A percentile compares a stretch with the other conserved stretches of the same genome.
Conservation (phyloP, 2,797 vertebrate genomes). For the Schizopygopsis pylzovi region DNA sequence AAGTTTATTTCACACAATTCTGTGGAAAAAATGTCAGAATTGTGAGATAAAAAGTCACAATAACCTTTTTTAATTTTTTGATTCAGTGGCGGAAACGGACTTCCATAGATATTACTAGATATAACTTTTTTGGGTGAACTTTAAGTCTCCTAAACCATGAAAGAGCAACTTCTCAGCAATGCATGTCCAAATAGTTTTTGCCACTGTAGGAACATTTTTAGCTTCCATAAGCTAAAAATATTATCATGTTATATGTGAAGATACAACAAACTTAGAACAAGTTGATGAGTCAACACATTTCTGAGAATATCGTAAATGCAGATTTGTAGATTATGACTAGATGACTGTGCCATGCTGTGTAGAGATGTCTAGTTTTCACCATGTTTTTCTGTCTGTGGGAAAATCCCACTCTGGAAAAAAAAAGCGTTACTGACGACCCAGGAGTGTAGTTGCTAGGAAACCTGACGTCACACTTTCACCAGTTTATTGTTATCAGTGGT, state of each 20-base stretch:
- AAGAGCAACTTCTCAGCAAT: background rate
- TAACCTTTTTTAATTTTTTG: no score
- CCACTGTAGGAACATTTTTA: background rate
- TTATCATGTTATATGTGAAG: background rate
- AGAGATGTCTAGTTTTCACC: constrained; percentile 36
- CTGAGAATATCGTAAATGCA: background rate
- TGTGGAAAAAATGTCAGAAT: no score
- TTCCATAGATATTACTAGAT: background rate
- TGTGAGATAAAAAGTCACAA: no score
- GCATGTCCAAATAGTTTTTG: background rate
- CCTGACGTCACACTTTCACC: constrained; percentile 79
- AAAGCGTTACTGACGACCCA: constrained; percentile 75
- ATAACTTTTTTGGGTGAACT: background rate
- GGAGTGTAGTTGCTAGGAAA: constrained; percentile 82
- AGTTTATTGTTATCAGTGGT: constrained; percentile 65
- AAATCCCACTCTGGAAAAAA: constrained; percentile 75
- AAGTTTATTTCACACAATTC: no score
- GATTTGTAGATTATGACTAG: constrained; percentile 11
- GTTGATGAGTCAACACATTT: background rate
- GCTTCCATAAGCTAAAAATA: background rate
- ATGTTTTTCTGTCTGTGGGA: constrained; percentile 73
- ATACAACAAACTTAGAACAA: background rate
- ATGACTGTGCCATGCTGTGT: constrained; percentile 3
- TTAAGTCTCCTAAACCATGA: background rate
- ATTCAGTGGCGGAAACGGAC: no score